These are phyloP conservation scores for Saiga tatarica DNA, from an alignment of 2,113 vertebrate species.

Conservation along the genomic window DNA sequence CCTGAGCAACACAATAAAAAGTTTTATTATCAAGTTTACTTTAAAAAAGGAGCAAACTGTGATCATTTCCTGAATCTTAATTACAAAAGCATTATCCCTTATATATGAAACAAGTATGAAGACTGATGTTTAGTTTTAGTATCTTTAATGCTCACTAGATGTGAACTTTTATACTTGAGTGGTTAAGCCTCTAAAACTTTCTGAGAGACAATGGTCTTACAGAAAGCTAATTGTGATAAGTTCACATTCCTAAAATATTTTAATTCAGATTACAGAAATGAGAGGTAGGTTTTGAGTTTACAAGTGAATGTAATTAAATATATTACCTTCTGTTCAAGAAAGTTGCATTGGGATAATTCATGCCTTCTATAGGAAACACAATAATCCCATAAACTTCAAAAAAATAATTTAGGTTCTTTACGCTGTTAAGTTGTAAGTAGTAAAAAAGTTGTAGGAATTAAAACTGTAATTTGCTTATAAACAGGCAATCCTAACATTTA, in stretches of 20 bases:
- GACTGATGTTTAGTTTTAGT: conserved; percentile 32
- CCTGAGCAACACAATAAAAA: not conserved
- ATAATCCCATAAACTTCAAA: not conserved
- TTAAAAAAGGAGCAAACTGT: not conserved
- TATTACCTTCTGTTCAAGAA: not conserved
- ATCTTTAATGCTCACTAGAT: not conserved
- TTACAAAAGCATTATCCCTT: not conserved
- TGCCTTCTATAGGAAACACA: not conserved
- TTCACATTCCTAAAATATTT: not conserved
- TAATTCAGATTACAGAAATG: not conserved
- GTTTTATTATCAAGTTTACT: not conserved
- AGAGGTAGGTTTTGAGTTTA: not conserved
- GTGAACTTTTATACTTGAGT: not conserved
- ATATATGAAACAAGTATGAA: not conserved
- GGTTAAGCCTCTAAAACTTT: not conserved
- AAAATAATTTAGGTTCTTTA: not conserved
- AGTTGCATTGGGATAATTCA: not conserved
- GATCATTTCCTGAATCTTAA: not conserved
- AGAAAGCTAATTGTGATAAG: not conserved
- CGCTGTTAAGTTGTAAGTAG: not conserved
- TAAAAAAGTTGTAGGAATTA: not conserved
- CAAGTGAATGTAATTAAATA: not conserved
- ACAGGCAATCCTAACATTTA: not conserved
- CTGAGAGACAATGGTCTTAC: not conserved
- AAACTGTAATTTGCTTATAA: not conserved